Percentiles rank a stretch among this genome's conserved stretches.
These are phyloP conservation scores for Dusona sp. DNA, from an alignment of 2,888 invertebrate genomes.

Conservation along the genomic window DNA sequence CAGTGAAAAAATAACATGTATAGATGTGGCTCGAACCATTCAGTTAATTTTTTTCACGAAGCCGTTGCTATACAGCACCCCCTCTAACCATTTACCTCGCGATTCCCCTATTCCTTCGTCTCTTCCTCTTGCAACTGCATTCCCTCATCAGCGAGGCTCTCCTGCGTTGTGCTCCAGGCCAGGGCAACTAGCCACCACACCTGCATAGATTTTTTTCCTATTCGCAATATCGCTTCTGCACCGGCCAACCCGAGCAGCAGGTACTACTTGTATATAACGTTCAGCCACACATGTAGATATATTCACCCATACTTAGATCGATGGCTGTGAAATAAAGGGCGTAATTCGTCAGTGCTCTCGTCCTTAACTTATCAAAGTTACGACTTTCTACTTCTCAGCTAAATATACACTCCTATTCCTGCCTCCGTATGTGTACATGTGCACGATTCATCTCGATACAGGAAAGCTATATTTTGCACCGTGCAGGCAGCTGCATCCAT, in stretches of 20 bases:
- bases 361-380: neutral
- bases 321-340: neutral
- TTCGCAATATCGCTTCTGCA: constrained; percentile 70
- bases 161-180: constrained; percentile 34
- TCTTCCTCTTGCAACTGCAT: constrained; percentile 39
- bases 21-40: neutral
- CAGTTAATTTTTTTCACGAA: neutral
- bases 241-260: constrained; percentile 58
- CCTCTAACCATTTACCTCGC: constrained; percentile 58
- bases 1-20: neutral
- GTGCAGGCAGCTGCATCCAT: constrained; percentile 68
- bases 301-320: neutral
- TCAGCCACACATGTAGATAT: constrained; percentile 7
- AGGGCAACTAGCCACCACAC: constrained; percentile 69
- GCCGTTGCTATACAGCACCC: constrained; percentile 67
- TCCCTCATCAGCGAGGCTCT: constrained; percentile 56
- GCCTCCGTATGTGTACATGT: neutral
- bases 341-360: neutral
- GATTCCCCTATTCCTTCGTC: constrained; percentile 17
- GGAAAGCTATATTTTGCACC: constrained; percentile 12
- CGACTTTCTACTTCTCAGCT: constrained; percentile 1
- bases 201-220: constrained; percentile 73
- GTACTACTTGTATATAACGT: constrained; percentile 24
- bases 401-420: neutral
- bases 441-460: constrained; percentile 14